These are phyloP conservation scores for Mola mola DNA, from an alignment of 2,113 vertebrate genomes.

Conservation along the genomic window DNA sequence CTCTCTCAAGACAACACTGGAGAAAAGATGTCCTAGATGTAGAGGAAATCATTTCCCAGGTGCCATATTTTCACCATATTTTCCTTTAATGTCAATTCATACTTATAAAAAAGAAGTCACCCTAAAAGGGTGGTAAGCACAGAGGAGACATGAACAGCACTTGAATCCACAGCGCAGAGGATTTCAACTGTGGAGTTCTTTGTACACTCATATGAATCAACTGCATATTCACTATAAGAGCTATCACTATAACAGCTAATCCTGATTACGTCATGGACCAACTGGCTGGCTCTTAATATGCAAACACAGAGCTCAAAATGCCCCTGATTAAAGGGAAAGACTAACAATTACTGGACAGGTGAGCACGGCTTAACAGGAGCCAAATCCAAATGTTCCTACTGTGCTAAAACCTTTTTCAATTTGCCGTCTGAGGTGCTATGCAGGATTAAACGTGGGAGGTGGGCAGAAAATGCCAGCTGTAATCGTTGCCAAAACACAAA, in stretches of 20 bases:
- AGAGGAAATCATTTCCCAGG: constrained; percentile 35
- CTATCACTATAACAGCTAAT: constrained; percentile 51
- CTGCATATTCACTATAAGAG: constrained; percentile 28
- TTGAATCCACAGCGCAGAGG: not conserved
- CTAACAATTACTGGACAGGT: constrained; percentile 42
- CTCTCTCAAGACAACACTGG: constrained; percentile 15
- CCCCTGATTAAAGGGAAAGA: constrained; percentile 31
- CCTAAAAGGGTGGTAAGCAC: constrained; percentile 15
- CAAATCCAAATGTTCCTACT: constrained; percentile 55
- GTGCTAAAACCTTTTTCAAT: constrained; percentile 57
- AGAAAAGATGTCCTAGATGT: constrained; percentile 23
- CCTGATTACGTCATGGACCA: constrained; percentile 31
- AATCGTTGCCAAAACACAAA: constrained; percentile 65
- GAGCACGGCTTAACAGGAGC: constrained; percentile 41
- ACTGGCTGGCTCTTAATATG: constrained; percentile 28
- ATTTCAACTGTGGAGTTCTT: constrained; percentile 22
- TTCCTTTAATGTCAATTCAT: not conserved
- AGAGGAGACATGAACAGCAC: constrained; percentile 29
- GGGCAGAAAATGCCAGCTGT: constrained; percentile 53
- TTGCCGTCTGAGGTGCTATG: constrained; percentile 50
- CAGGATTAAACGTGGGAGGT: constrained; percentile 54
- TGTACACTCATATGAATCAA: constrained; percentile 47
- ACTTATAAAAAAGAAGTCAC: not conserved
- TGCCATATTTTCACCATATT: constrained; percentile 23
- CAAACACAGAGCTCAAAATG: constrained; percentile 34